Percentiles rank a stretch among this genome's conserved stretches.
Conservation (phyloP, 2,113 vertebrate species). For the Carassius auratus region DNA sequence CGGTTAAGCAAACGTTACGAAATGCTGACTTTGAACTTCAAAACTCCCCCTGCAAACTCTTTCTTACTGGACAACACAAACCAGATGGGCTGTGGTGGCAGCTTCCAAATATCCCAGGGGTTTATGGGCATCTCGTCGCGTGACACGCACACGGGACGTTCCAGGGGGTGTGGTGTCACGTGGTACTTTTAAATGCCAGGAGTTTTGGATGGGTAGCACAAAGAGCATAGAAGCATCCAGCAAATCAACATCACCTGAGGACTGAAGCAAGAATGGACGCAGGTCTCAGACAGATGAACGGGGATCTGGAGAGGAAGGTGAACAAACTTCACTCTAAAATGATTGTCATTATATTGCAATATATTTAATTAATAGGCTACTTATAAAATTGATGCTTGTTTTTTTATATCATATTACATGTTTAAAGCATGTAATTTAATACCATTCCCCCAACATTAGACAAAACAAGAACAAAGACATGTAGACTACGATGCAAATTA, state of each 20-base stretch:
- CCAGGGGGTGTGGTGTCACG: slow-evolving; percentile 68
- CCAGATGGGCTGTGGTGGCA: slow-evolving; percentile 59
- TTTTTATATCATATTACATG: neutral
- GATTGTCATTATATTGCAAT: neutral
- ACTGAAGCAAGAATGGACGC: slow-evolving; percentile 71
- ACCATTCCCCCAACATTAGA: neutral
- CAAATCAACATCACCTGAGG: slow-evolving; percentile 12
- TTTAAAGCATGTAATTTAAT: neutral
- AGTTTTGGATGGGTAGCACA: slow-evolving; percentile 51
- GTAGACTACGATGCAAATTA: neutral
- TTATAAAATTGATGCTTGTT: neutral
- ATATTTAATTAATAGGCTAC: neutral
- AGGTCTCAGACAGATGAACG: slow-evolving; percentile 64
- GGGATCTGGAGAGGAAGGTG: slow-evolving; percentile 52
- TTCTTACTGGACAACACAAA: slow-evolving; percentile 49
- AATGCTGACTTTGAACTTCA: slow-evolving; percentile 27
- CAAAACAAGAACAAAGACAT: neutral
- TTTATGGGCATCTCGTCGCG: slow-evolving; percentile 46
- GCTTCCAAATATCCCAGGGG: slow-evolving; percentile 54
- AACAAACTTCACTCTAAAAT: neutral
- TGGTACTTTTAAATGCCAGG: slow-evolving; percentile 57
- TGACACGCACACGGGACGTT: slow-evolving; percentile 58
- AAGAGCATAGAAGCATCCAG: slow-evolving; percentile 7
- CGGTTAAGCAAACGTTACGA: neutral
- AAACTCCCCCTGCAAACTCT: neutral